Percentiles rank a stretch among this genome's conserved stretches.
These are phyloP conservation scores for Sebastiscus tertius DNA, from an alignment of 2,797 vertebrate species.

Conservation along the genomic window DNA sequence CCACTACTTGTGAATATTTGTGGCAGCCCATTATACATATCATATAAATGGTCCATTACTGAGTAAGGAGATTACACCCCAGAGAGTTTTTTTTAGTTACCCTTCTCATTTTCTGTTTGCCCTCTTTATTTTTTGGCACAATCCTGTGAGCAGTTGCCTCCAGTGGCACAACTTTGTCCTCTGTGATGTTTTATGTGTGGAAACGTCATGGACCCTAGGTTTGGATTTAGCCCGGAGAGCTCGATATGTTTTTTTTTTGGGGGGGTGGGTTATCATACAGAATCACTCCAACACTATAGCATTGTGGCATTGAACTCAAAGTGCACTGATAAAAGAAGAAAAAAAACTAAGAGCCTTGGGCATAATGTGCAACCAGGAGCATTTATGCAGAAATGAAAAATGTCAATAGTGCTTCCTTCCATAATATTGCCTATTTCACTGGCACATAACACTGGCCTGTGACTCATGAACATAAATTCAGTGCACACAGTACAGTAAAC, in stretches of 20 bases:
- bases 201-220: conserved; percentile 35
- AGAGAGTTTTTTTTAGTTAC: conserved; percentile 53
- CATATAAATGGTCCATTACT: conserved; percentile 72
- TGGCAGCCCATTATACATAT: conserved; percentile 73
- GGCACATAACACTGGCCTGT: conserved; percentile 59
- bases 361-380: conserved; percentile 54
- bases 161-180: conserved; percentile 49
- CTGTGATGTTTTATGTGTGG: conserved; percentile 43
- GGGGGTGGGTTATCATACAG: not conserved
- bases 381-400: conserved; percentile 74
- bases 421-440: conserved; percentile 69
- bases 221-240: not conserved
- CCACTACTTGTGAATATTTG: conserved; percentile 72
- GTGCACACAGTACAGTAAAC: conserved; percentile 59
- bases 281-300: conserved; percentile 16
- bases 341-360: conserved; percentile 51
- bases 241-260: not conserved
- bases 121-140: conserved; percentile 38
- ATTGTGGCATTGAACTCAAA: conserved; percentile 47
- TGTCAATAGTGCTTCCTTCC: conserved; percentile 70
- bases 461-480: conserved; percentile 72
- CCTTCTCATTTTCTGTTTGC: conserved; percentile 61
- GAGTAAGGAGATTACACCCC: conserved; percentile 67
- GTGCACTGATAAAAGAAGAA: conserved; percentile 15
- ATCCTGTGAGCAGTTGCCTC: conserved; percentile 44